Base-by-base conservation (phyloP, 2,797 vertebrate genomes). In the Pitangus sulphuratus region DNA sequence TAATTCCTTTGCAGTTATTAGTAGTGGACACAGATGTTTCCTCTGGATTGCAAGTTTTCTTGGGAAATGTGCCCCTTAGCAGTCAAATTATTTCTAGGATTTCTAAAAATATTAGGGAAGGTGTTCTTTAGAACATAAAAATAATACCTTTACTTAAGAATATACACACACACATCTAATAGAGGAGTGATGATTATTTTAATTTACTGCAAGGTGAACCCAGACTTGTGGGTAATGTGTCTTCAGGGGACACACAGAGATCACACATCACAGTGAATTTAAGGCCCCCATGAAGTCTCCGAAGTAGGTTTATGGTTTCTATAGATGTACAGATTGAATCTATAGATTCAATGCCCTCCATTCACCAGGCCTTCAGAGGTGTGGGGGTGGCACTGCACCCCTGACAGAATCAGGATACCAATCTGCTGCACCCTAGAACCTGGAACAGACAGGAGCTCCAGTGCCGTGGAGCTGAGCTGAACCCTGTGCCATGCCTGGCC, bases 381-480 rank as follows among this genome's bases (percentile, higher is more conserved):
- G 2, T 14, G 45, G 31, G n/a, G 13, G 2, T 42, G 22, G 12
- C 1, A 1, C 1, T 26, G 47, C 42, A 35, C 11, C 30, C 48
- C 54, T 17, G 42, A 28, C n/a, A 0, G 1, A 56, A 39, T 17
- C 39, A n/a, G 54, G 13, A 25, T 3, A 28, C 37, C 21, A 3
- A 9, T 42, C 4, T 1, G 12, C 8, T 3, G 61, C 31, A n/a
- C 33, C 44, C 45, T 6, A 11, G 11, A 30, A 30, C 37, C 16
- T 6, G 10, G 4, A 0, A 25, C 26, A 26, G 18, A 18, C 51
- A 6, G 17, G 12, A 15, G 8, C 37, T 22, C 19, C 0, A 1
- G 57, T 24, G 33, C 45, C n/a, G 6, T 0, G 0, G 45, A 56
- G 61, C 42, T 44, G 48, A 47, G 69, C 44, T 12, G 56, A 53